Percentiles rank a stretch among this genome's conserved stretches.
These are phyloP conservation scores for Aphaenogaster rudis DNA, from an alignment of 1,140 invertebrate species.

Conservation along the genomic window DNA sequence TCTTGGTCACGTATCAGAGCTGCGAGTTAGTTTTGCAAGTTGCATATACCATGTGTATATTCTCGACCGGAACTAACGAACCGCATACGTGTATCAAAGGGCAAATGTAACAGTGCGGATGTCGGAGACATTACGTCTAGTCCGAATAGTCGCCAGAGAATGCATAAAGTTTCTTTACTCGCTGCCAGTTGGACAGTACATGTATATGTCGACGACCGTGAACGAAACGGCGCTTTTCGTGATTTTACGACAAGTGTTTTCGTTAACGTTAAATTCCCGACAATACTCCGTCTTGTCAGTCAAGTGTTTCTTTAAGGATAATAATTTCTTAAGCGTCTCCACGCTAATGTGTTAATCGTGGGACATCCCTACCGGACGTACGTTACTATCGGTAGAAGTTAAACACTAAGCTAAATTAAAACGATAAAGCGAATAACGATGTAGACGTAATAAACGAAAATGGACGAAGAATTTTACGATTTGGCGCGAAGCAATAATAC, in stretches of 20 bases:
- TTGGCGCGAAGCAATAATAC: not conserved
- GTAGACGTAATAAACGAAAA: not conserved
- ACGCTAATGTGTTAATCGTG: conserved; percentile 26
- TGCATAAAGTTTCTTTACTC: conserved; percentile 63
- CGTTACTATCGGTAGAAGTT: conserved; percentile 2
- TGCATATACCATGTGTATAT: not conserved
- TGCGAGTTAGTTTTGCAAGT: conserved; percentile 30
- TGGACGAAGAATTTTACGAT: not conserved
- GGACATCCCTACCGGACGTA: not conserved
- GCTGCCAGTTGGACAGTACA: conserved; percentile 20
- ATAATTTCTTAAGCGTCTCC: not conserved
- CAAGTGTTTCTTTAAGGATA: not conserved
- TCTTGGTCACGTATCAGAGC: not conserved
- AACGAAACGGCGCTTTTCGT: not conserved
- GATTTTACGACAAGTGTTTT: conserved; percentile 19
- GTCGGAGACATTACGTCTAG: conserved; percentile 45
- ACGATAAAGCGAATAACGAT: not conserved
- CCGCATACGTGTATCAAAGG: conserved; percentile 34
- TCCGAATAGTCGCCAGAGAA: conserved; percentile 45
- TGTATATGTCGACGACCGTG: conserved; percentile 15
- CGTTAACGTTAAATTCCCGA: conserved; percentile 4
- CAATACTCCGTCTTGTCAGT: not conserved
- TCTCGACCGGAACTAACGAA: not conserved
- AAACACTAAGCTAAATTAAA: not conserved
- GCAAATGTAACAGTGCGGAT: conserved; percentile 49